Evolutionary conservation across 2,888 invertebrate genomes (phyloP).

Genomic region (Agriopis aurantiaria): DNA sequence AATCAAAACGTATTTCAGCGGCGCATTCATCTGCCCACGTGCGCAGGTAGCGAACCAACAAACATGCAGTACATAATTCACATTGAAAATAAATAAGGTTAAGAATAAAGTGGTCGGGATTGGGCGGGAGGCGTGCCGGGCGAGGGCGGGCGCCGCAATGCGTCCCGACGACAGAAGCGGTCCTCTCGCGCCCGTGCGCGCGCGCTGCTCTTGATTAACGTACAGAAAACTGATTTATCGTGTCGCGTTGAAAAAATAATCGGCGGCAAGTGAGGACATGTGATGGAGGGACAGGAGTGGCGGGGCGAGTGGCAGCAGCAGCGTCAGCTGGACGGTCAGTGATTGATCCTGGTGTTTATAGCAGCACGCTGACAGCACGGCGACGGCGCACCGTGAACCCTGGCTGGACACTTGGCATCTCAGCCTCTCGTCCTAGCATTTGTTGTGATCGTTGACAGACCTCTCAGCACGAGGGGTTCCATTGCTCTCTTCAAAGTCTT

Average conservation of each 20-base stretch:
- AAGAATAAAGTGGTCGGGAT: conserved; percentile 52
- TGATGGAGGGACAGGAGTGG: conserved; percentile 84
- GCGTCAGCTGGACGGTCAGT: conserved; percentile 81
- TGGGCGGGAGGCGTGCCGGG: conserved; percentile 72
- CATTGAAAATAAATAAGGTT: conserved; percentile 67
- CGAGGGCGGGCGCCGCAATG: conserved; percentile 73
- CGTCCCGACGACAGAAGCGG: conserved; percentile 93
- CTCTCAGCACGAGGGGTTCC: background rate
- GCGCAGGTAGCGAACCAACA: conserved; percentile 59
- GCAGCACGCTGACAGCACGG: conserved; percentile 40
- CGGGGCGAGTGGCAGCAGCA: conserved; percentile 80
- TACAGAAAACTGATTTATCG: conserved; percentile 83
- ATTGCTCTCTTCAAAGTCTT: background rate
- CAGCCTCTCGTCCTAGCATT: background rate
- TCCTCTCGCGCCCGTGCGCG: conserved; percentile 82
- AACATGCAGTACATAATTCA: conserved; percentile 69
- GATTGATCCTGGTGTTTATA: conserved; percentile 56
- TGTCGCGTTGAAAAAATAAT: conserved; percentile 85
- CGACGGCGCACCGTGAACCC: background rate
- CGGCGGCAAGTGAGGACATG: conserved; percentile 74
- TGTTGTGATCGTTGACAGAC: background rate
- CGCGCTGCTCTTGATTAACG: conserved; percentile 76
- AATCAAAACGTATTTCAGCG: conserved; percentile 62
- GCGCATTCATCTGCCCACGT: conserved; percentile 50
- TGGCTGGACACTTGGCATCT: background rate